These are phyloP conservation scores for Meda fulgida DNA, from an alignment of 2,797 vertebrate genomes.

Conservation along the genomic window DNA sequence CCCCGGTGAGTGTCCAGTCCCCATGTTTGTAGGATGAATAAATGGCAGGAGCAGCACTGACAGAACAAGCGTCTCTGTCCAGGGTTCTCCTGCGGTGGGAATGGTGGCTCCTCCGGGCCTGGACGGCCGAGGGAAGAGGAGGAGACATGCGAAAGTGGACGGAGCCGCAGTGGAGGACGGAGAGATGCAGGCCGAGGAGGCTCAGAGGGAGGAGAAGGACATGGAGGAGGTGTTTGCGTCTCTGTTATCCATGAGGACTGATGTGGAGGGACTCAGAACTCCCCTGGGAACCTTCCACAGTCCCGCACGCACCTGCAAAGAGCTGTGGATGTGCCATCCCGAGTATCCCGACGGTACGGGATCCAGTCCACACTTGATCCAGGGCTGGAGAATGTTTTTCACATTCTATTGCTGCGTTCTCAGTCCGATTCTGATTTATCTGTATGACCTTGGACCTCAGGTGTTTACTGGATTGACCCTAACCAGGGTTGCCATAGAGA, in stretches of 20 bases:
- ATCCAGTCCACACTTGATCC: background rate
- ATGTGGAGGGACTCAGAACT: constrained; percentile 94
- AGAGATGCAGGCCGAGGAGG: constrained; percentile 72
- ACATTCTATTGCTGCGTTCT: background rate
- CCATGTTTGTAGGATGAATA: background rate
- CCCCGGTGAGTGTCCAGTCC: constrained; percentile 83
- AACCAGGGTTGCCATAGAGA: constrained; percentile 97
- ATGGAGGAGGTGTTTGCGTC: constrained; percentile 97
- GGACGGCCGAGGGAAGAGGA: constrained; percentile 78
- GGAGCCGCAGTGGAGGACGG: constrained; percentile 72
- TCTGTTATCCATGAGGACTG: constrained; percentile 90
- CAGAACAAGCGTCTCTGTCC: background rate
- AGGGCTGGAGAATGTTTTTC: background rate
- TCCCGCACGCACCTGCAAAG: constrained; percentile 96
- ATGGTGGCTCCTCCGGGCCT: constrained; percentile 83
- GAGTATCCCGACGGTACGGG: constrained; percentile 86
- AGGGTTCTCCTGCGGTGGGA: constrained; percentile 88
- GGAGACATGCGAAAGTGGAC: constrained; percentile 79
- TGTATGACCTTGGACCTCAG: constrained; percentile 73
- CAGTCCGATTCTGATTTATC: background rate
- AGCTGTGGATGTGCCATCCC: constrained; percentile 90
- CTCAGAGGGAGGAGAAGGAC: constrained; percentile 80
- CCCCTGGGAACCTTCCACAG: constrained; percentile 90
- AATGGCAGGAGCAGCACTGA: too few relatives aligned
- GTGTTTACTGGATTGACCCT: constrained; percentile 98